These are phyloP conservation scores for Meteorus colon DNA, from an alignment of 2,888 invertebrate species.

Conservation along the genomic window DNA sequence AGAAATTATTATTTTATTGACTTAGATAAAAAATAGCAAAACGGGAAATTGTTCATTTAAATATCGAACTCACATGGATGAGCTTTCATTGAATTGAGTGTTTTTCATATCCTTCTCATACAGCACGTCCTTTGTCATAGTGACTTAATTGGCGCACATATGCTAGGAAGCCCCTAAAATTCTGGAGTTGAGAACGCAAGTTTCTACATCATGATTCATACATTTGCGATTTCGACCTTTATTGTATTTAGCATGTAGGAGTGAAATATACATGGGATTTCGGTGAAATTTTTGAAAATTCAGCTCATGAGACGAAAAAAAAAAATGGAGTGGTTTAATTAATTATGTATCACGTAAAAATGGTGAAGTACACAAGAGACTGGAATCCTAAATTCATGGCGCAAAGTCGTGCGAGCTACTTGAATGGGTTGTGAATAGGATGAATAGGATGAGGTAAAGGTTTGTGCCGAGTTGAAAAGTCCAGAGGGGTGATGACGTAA, in stretches of 20 bases:
- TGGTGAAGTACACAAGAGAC: conserved; percentile 1
- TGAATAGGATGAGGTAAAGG: conserved; percentile 28
- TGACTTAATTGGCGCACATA: background rate
- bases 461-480: conserved; percentile 20
- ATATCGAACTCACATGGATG: background rate
- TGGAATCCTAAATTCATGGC: conserved; percentile 20
- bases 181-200: too few relatives aligned
- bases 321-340: conserved; percentile 17
- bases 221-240: background rate
- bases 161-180: background rate
- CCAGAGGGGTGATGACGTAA: conserved; percentile 14
- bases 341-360: conserved; percentile 17
- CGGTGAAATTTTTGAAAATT: background rate
- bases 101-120: background rate
- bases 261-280: background rate
- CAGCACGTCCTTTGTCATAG: background rate
- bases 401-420: conserved; percentile 29
- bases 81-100: background rate
- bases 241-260: background rate
- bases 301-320: background rate
- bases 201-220: background rate
- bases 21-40: background rate
- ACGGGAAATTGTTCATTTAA: background rate
- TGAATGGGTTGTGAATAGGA: conserved; percentile 26
- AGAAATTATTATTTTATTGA: background rate